phyloP scores from a whole-genome alignment of 2,888 invertebrate species.

The Patella ulyssiponensis region DNA sequence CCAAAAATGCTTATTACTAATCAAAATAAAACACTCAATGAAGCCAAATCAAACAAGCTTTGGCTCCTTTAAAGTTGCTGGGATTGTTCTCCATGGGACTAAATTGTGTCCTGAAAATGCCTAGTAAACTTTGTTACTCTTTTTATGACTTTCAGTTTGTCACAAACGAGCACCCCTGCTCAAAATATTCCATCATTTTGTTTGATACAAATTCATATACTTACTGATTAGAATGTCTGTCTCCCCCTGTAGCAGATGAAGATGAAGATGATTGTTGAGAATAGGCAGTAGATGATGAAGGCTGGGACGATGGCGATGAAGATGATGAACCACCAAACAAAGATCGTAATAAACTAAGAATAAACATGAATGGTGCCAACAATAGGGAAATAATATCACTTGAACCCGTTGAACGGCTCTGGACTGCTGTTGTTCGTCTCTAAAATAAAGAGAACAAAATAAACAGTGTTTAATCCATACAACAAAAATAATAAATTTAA shows the following conservation, averaged over 20 bases:
- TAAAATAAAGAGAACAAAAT: slow-evolving; percentile 18
- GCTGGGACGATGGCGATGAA: background rate
- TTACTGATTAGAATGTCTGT: slow-evolving; percentile 21
- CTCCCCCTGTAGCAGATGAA: slow-evolving; percentile 34
- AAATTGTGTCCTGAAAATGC: background rate
- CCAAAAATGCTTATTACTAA: background rate
- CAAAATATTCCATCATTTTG: too few relatives aligned
- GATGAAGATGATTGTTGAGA: slow-evolving; percentile 12
- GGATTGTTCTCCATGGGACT: background rate
- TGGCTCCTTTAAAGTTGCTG: background rate
- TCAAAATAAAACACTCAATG: background rate
- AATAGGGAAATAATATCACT: slow-evolving; percentile 76
- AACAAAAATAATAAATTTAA: too few relatives aligned
- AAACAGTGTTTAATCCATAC: background rate
- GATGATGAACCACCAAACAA: slow-evolving; percentile 52
- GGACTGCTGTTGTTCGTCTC: slow-evolving; percentile 8
- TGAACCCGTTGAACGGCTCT: slow-evolving; percentile 14
- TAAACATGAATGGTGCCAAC: slow-evolving; percentile 77
- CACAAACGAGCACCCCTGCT: too few relatives aligned
- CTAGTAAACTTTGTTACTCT: too few relatives aligned
- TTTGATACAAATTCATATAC: background rate
- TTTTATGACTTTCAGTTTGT: too few relatives aligned
- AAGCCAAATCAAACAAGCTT: background rate
- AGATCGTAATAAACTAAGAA: slow-evolving; percentile 75
- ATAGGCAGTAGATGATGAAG: slow-evolving; percentile 13